Evolutionary conservation across 2,888 invertebrate species (phyloP), one percentile per base, ranked within the genome.

Genomic region (Drosophila kambysellisi): DNA sequence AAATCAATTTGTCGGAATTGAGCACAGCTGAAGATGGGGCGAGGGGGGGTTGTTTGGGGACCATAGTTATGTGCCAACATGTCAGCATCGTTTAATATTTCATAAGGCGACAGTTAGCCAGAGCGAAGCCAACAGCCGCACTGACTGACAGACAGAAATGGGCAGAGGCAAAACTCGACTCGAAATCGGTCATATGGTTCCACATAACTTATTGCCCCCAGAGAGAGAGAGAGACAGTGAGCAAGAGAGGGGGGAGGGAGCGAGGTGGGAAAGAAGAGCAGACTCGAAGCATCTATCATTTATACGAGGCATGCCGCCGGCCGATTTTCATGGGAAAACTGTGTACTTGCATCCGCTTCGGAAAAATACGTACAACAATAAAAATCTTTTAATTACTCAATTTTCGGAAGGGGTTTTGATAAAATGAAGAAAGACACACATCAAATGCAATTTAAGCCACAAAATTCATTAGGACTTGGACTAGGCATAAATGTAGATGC

Each of bases 1-100:
- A 88, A 86, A 86, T 86, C 86, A 86, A 86, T 86, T 86, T 86
- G 90, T 86, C 81, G 66, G 85, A 89, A 86, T 89, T 82, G 73
- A 76, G 83, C 76, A 70, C 76, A 81, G 20, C 41, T 6, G 25
- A 46, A 25, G 15, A 25, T 2, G 3, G 46, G 25, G 25, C n/a
- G n/a, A 11, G 30, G 4, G 17, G 1, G 12, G 6, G 25, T 46
- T 25, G 46, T 46, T 46, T 25, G 29, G 8, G 20, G 29, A 51
- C 20, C 67, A 66, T 29, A 70, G 85, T 72, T 79, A 77, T 85
- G 83, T 80, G 70, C 51, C 83, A 83, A 79, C 74, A 85, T 85
- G 77, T 70, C 77, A 72, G 77, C 78, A 81, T 63, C 76, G 76
- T 70, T 87, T 84, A 87, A 87, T 87, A 82, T 74, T 83, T 83